A percentile compares a stretch with the other conserved stretches of the same genome.
Conservation (phyloP, 1,140 invertebrate genomes). For the Argopecten irradians region DNA sequence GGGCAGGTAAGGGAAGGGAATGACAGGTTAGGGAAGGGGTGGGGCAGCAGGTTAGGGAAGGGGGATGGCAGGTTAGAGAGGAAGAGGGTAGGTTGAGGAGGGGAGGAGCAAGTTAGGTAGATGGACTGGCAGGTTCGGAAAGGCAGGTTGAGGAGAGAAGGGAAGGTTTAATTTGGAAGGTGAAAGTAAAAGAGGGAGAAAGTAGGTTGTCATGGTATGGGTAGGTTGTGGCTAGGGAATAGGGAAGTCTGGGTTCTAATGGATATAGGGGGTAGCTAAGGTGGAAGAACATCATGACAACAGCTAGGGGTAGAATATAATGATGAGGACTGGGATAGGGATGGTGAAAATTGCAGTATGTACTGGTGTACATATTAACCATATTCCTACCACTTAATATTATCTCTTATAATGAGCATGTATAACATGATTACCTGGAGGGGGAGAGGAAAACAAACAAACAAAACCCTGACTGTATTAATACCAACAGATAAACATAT, state of each 20-base stretch:
- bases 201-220: too few species aligned
- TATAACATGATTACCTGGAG: neutral
- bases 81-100: neutral
- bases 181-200: neutral
- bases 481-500: neutral
- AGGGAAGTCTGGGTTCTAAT: neutral
- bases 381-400: neutral
- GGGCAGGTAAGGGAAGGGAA: too few species aligned
- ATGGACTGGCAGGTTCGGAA: too few species aligned
- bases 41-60: neutral
- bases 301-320: too few species aligned
- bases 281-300: too few species aligned
- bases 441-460: neutral
- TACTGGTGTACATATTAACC: neutral
- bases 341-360: neutral
- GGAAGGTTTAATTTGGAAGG: neutral
- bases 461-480: neutral
- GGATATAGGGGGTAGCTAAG: too few species aligned
- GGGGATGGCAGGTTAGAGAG: neutral
- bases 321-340: neutral
- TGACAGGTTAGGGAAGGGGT: neutral
- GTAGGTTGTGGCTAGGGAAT: too few species aligned
- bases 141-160: neutral
- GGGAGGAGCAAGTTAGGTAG: too few species aligned
- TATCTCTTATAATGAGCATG: neutral